Base-by-base conservation (phyloP, 2,113 vertebrate genomes). In the Scalopus aquaticus region DNA sequence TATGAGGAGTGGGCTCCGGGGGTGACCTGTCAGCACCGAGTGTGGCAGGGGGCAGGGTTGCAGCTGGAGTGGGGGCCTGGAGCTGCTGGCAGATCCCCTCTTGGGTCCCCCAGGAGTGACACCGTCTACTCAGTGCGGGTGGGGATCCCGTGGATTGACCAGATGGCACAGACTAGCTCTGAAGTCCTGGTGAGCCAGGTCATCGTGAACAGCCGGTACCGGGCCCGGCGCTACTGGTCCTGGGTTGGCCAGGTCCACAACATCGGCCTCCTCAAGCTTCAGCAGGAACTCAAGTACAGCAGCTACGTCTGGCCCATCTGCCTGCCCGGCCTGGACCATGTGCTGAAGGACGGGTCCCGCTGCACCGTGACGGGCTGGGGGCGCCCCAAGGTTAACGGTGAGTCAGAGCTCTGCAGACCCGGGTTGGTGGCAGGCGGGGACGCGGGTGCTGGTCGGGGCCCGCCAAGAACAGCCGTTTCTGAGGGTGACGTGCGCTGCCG, bases 311-410 rank as follows among this genome's bases (percentile, higher is more conserved):
- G 93, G 88, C 96, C 97, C n/a, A 42, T 96, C 85, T 97, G 97
- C 94, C 78, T 97, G 64, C 94, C 95, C 0, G 70, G 74, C 86
- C 1, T 72, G 30, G 65, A 83, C 17, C 49, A 28, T 1, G 9
- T 2, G 20, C 1, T 94, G 35, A 64, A 90, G 15, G 69, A 90
- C 1, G 0, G 6, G 0, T 37, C 88, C 4, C 0, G 62, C 13
- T 97, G 97, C 88, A 80, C 69, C 2, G 88, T 97, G 82, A 96
- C 46, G 0, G 97, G 97, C 78, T 97, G 97, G 96, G 97, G 97
- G 1, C 84, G 39, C 19, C 51, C 96, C 69, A 26, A 17, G 24
- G 17, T 3, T 3, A 19, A 94, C 0, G 95, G 97, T 97, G 78
- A 97, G 97, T 91, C 2, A 0, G 1, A 20, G 51, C 30, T 6